Conservation (phyloP, 1,140 invertebrate species). For the Bombus sylvicola region DNA sequence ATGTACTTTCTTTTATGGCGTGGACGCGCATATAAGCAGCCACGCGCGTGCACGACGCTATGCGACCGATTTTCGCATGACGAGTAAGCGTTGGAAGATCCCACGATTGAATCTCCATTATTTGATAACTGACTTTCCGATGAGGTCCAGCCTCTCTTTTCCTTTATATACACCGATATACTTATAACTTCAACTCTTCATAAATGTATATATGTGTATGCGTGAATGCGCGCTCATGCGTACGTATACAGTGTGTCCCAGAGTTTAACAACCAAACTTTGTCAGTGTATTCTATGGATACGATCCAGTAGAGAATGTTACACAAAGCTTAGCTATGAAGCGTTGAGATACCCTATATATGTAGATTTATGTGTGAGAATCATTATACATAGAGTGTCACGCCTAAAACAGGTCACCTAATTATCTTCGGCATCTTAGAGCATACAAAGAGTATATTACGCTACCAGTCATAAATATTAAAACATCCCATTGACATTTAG, state of each 20-base stretch:
- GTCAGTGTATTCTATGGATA: no score
- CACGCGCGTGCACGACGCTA: neutral
- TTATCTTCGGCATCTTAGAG: neutral
- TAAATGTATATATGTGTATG: slow-evolving; percentile 51
- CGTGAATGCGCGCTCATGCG: slow-evolving; percentile 49
- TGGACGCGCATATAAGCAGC: neutral
- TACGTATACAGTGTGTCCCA: slow-evolving; percentile 15
- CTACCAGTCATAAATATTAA: neutral
- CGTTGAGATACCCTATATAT: neutral
- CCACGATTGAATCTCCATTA: slow-evolving; percentile 10
- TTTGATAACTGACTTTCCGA: slow-evolving; percentile 16
- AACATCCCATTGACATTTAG: neutral
- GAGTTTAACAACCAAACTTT: no score
- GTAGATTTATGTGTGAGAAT: neutral
- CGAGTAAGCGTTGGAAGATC: slow-evolving; percentile 1
- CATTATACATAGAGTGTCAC: neutral
- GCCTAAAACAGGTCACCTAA: neutral
- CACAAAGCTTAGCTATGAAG: no score
- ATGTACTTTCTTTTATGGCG: slow-evolving; percentile 32
- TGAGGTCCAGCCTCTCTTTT: slow-evolving; percentile 73
- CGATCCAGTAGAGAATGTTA: no score
- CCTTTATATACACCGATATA: slow-evolving; percentile 68
- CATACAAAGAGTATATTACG: neutral
- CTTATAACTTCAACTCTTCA: slow-evolving; percentile 55
- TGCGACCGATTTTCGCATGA: slow-evolving; percentile 3